Evolutionary conservation across 2,113 vertebrate genomes (phyloP).

Genomic region (Eubucco bourcierii): DNA sequence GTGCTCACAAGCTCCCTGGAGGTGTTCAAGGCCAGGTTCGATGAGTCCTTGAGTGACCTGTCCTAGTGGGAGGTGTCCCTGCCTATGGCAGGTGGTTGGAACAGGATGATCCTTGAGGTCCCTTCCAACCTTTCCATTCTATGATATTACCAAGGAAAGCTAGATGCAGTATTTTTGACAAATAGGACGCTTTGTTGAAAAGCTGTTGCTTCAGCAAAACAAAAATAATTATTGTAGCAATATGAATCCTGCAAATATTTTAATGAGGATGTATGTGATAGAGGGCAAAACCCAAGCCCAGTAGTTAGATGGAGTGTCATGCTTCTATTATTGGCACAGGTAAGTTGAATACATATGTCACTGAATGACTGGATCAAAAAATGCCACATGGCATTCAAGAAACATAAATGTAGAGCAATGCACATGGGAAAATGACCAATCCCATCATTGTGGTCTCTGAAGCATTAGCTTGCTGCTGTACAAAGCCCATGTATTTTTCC

Average conservation of each 20-base stretch:
- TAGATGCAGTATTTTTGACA: constrained; percentile 19
- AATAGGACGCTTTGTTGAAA: background rate
- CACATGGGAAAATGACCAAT: background rate
- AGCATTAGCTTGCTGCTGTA: background rate
- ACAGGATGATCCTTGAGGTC: too few species aligned
- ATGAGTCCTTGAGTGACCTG: too few species aligned
- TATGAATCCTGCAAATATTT: background rate
- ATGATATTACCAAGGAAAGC: background rate
- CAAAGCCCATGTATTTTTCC: rapidly evolving
- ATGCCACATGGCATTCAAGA: background rate
- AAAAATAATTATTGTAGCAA: background rate
- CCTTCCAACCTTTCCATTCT: background rate
- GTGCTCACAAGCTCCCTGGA: too few species aligned
- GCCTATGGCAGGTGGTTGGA: too few species aligned
- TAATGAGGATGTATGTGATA: background rate
- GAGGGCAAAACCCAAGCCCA: background rate
- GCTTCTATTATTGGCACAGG: background rate
- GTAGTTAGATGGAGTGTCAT: background rate
- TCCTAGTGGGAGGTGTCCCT: too few species aligned
- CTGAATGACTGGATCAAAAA: background rate
- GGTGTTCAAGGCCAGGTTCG: too few species aligned
- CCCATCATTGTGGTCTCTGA: background rate
- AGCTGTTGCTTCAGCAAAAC: constrained; percentile 7
- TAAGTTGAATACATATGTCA: background rate
- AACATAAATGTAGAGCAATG: background rate